A percentile compares a stretch with the other conserved stretches of the same genome.
Evolutionary conservation across 2,113 vertebrate species (phyloP).

Genomic region (Lasiurus borealis): DNA sequence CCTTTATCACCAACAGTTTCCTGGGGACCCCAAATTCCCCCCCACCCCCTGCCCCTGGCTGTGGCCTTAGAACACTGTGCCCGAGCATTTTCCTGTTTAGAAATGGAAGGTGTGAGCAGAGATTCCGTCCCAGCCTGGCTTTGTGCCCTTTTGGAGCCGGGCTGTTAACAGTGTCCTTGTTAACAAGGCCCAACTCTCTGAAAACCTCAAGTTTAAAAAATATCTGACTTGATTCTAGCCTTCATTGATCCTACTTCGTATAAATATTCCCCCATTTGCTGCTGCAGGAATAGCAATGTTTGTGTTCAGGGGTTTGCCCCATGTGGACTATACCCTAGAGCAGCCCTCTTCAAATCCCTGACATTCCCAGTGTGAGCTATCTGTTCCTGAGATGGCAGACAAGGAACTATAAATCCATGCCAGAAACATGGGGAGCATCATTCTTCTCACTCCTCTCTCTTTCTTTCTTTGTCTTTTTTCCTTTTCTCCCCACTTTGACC

Average conservation of each 20-base stretch:
- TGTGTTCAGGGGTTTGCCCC: not conserved
- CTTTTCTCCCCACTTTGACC: not conserved
- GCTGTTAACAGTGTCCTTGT: no score
- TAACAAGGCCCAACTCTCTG: not conserved
- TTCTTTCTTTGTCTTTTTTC: not conserved
- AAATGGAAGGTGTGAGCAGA: not conserved
- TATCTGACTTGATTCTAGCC: not conserved
- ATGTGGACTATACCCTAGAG: fast-evolving
- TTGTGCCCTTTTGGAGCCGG: fast-evolving
- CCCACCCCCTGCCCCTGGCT: not conserved
- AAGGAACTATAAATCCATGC: not conserved
- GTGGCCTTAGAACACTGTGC: not conserved
- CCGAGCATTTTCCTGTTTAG: not conserved
- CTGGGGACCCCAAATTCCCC: not conserved
- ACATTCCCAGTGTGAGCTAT: not conserved
- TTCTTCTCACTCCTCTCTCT: not conserved
- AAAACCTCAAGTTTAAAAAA: not conserved
- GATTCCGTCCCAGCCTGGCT: not conserved
- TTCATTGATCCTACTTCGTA: not conserved
- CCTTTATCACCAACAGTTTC: not conserved
- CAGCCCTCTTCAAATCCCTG: not conserved
- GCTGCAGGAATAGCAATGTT: not conserved
- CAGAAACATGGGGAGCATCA: not conserved
- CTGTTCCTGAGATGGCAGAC: not conserved
- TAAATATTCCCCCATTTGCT: not conserved